These are phyloP conservation scores for Sabellastarte sp. DNA, from an alignment of 2,888 invertebrate species.

Conservation along the genomic window DNA sequence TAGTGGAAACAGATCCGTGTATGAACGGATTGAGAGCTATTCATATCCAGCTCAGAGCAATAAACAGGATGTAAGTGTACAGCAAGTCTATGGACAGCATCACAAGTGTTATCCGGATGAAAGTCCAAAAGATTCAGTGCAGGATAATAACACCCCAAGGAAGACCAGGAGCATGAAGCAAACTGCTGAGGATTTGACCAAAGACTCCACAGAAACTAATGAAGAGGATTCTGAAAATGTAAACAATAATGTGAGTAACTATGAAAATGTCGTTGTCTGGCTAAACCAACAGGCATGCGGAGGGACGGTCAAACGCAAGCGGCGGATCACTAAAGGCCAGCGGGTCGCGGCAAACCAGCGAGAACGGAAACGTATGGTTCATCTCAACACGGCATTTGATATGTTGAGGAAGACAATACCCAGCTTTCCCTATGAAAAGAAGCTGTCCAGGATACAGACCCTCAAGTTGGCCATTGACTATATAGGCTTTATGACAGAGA, in stretches of 20 bases:
- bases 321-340: slow-evolving; percentile 42
- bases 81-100: too few species aligned
- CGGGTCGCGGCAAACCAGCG: slow-evolving; percentile 48
- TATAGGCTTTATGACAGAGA: slow-evolving; percentile 19
- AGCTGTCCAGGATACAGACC: slow-evolving; percentile 42
- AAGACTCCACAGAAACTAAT: too few species aligned
- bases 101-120: too few species aligned
- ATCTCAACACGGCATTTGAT: slow-evolving; percentile 49
- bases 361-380: slow-evolving; percentile 48
- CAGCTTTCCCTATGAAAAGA: slow-evolving; percentile 51
- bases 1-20: too few species aligned
- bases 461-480: slow-evolving; percentile 20
- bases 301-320: slow-evolving; percentile 37
- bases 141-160: too few species aligned
- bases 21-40: too few species aligned
- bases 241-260: slow-evolving; percentile 2
- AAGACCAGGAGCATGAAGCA: too few species aligned
- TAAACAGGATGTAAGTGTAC: too few species aligned
- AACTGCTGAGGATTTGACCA: too few species aligned
- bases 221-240: too few species aligned
- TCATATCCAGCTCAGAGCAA: too few species aligned
- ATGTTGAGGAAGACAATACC: slow-evolving; percentile 45
- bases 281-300: slow-evolving; percentile 26
- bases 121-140: too few species aligned
- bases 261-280: slow-evolving; percentile 22